A percentile compares a stretch with the other conserved stretches of the same genome.
Conservation (phyloP, 2,113 vertebrate genomes). For the Platysteira castanea region DNA sequence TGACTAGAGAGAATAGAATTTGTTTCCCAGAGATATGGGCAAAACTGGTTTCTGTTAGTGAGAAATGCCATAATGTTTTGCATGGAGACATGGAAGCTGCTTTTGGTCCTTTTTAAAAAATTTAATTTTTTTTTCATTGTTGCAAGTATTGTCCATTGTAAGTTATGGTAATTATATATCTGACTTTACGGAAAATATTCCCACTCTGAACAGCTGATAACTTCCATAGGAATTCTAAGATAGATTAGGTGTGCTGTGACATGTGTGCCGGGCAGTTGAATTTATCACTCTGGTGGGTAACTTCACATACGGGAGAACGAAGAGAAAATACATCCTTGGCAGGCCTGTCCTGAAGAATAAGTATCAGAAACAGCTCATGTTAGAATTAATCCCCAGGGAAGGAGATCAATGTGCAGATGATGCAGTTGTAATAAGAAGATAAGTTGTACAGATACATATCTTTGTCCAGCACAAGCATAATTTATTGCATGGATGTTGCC, state of each 20-base stretch:
- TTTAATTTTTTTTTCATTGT: fast-evolving
- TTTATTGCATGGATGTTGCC: not conserved
- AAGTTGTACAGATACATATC: not conserved
- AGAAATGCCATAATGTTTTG: not conserved
- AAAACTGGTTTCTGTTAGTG: not conserved
- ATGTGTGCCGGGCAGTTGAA: fast-evolving
- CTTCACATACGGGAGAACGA: not conserved
- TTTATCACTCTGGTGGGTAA: not conserved
- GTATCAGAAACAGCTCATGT: not conserved
- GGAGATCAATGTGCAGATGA: conserved; percentile 21
- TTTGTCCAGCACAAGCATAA: not conserved
- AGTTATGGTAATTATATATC: not conserved
- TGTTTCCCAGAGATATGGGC: not conserved
- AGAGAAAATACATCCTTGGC: not conserved
- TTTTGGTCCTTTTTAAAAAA: not conserved
- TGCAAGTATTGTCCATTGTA: not conserved
- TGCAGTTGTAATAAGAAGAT: not conserved
- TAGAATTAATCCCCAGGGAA: not conserved
- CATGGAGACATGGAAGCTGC: not conserved
- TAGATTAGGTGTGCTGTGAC: not conserved
- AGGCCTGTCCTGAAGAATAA: conserved; percentile 3
- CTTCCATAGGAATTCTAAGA: not conserved
- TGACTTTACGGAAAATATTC: not conserved
- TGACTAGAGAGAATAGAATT: not conserved
- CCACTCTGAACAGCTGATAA: not conserved